Conservation (phyloP, 2,888 invertebrate genomes). For the Pyrocoelia pectoralis region DNA sequence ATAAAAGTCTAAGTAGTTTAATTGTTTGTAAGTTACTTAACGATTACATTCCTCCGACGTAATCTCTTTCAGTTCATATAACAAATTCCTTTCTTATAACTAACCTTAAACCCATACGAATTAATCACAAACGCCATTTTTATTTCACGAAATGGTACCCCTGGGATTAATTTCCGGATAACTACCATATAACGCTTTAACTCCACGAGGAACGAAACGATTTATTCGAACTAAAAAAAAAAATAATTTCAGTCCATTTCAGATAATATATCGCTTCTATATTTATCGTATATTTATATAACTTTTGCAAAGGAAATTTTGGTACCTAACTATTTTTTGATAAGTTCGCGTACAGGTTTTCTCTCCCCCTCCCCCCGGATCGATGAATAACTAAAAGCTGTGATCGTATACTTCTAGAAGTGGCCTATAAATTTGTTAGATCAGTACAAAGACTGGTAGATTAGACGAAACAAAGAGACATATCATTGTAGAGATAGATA, state of each 20-base stretch:
- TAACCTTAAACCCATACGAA: background rate
- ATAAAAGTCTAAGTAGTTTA: too few relatives aligned
- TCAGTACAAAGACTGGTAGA: slow-evolving; percentile 40
- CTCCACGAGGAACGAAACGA: background rate
- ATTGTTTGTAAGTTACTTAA: too few relatives aligned
- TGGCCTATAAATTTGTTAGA: slow-evolving; percentile 31
- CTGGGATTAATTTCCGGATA: background rate
- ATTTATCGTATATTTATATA: background rate
- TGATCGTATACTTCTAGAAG: slow-evolving; percentile 41
- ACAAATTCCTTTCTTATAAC: background rate
- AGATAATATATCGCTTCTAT: background rate
- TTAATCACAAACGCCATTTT: slow-evolving; percentile 1
- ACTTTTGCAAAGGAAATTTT: background rate
- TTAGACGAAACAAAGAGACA: slow-evolving; percentile 22
- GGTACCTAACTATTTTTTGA: background rate
- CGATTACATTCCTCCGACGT: too few relatives aligned
- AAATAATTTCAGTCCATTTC: slow-evolving; percentile 7
- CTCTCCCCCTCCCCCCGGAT: too few relatives aligned
- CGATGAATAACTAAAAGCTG: slow-evolving; percentile 41
- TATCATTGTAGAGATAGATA: slow-evolving; percentile 18
- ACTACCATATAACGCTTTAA: background rate
- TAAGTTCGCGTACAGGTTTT: slow-evolving; percentile 34
- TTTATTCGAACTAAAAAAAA: background rate
- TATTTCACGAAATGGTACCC: background rate
- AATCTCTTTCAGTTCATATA: background rate